These are phyloP conservation scores for Prorops nasuta DNA, from an alignment of 1,140 invertebrate genomes.

Conservation along the genomic window DNA sequence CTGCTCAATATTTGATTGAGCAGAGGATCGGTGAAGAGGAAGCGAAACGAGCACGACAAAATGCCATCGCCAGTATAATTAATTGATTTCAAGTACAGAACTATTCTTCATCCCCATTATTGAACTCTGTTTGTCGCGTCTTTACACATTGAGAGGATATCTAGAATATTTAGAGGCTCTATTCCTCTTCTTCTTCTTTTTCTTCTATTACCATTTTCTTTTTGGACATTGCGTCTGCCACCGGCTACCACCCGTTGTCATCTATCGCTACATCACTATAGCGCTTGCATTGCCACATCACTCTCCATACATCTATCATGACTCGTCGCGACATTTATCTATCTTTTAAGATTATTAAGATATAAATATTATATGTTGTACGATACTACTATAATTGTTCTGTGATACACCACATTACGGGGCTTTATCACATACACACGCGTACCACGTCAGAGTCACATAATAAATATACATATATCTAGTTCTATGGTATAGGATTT, in stretches of 20 bases:
- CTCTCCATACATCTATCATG: slow-evolving; percentile 49
- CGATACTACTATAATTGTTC: slow-evolving; percentile 55
- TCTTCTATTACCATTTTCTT: slow-evolving; percentile 17
- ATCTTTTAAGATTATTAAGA: slow-evolving; percentile 50
- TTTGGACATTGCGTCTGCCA: slow-evolving; percentile 16
- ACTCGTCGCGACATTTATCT: slow-evolving; percentile 49
- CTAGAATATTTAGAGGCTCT: background rate
- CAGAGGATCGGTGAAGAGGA: slow-evolving; percentile 95
- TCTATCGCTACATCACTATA: slow-evolving; percentile 48
- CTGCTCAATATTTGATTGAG: slow-evolving; percentile 92
- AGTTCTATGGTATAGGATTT: slow-evolving; percentile 37
- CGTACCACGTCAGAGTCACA: slow-evolving; percentile 35
- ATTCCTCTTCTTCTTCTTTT: slow-evolving; percentile 23
- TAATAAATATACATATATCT: slow-evolving; percentile 34
- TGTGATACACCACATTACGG: slow-evolving; percentile 58
- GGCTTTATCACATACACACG: slow-evolving; percentile 53
- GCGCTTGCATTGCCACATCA: slow-evolving; percentile 46
- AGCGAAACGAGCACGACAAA: slow-evolving; percentile 86
- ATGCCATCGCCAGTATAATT: slow-evolving; percentile 74
- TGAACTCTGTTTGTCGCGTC: slow-evolving; percentile 32
- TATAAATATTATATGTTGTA: slow-evolving; percentile 49
- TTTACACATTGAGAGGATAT: slow-evolving; percentile 22
- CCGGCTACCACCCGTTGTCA: slow-evolving; percentile 36
- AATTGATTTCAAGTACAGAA: slow-evolving; percentile 53
- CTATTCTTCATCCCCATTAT: slow-evolving; percentile 37